Conservation (phyloP, 2,888 invertebrate species). For the Tetranychus truncatus region DNA sequence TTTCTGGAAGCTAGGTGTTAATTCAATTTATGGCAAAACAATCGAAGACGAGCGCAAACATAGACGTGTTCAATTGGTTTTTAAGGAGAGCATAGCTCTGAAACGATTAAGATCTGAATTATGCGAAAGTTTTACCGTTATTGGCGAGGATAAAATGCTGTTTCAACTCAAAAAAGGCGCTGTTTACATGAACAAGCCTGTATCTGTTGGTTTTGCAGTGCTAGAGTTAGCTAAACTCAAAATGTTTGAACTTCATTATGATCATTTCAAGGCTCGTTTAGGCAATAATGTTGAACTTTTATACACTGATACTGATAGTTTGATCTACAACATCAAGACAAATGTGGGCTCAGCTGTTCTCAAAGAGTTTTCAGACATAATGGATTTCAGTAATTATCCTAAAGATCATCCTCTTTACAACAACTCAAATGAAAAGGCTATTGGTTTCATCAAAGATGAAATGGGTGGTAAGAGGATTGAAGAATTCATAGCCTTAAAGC, state of each 20-base stretch:
- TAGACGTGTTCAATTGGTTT: constrained; percentile 27
- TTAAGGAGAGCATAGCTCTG: constrained; percentile 1
- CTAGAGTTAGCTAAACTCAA: constrained; percentile 28
- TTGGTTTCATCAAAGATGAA: not conserved
- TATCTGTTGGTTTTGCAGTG: not conserved
- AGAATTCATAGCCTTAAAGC: not conserved
- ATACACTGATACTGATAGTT: not conserved
- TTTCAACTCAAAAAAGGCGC: constrained; percentile 13
- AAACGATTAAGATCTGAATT: constrained; percentile 17
- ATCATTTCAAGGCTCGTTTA: not conserved
- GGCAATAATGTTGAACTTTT: not conserved
- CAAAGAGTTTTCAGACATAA: not conserved
- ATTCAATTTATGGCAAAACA: constrained; percentile 31
- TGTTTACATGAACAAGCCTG: constrained; percentile 21
- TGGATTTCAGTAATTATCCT: constrained; percentile 1
- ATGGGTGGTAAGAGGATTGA: not conserved
- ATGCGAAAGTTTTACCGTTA: constrained; percentile 14
- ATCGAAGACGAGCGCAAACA: constrained; percentile 30
- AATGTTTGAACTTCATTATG: not conserved
- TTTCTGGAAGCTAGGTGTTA: constrained; percentile 32
- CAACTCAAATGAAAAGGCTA: not conserved
- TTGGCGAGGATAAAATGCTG: constrained; percentile 9
- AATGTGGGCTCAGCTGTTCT: not conserved
- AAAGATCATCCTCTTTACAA: not conserved
- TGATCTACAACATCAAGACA: not conserved